These are phyloP conservation scores for Lochmaea crataegi DNA, from an alignment of 2,888 invertebrate species.

Conservation along the genomic window DNA sequence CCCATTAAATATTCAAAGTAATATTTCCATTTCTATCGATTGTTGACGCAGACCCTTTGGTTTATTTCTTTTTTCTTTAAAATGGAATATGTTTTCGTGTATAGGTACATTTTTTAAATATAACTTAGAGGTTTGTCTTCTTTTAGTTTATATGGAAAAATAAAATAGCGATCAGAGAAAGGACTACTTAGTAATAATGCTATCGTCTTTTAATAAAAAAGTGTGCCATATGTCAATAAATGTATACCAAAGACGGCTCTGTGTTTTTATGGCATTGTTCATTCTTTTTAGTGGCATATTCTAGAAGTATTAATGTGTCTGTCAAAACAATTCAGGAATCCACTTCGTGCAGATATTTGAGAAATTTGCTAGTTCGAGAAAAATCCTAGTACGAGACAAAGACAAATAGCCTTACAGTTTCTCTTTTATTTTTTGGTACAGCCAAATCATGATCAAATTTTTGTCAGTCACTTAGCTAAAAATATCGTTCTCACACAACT, in stretches of 20 bases:
- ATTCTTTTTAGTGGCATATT: slow-evolving; percentile 27
- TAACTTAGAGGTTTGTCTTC: too few relatives aligned
- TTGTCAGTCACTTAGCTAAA: slow-evolving; percentile 29
- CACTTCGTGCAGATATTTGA: slow-evolving; percentile 32
- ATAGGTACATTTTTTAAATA: too few relatives aligned
- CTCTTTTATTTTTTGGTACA: slow-evolving; percentile 24
- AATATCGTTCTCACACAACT: slow-evolving; percentile 23
- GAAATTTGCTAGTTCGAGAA: slow-evolving; percentile 25
- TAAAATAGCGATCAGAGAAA: too few relatives aligned
- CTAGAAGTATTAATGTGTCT: slow-evolving; percentile 31
- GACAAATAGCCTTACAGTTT: slow-evolving; percentile 23
- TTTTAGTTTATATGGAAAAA: too few relatives aligned
- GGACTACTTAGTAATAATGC: too few relatives aligned
- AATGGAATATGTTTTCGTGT: too few relatives aligned
- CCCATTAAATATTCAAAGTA: too few relatives aligned
- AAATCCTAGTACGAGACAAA: slow-evolving; percentile 25
- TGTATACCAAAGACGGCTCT: not conserved
- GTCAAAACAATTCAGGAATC: slow-evolving; percentile 31
- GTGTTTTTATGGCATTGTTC: slow-evolving; percentile 23
- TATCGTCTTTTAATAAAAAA: not conserved
- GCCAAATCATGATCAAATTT: slow-evolving; percentile 22
- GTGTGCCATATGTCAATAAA: not conserved
- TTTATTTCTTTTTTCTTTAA: too few relatives aligned
- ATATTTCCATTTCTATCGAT: too few relatives aligned
- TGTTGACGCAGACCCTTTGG: too few relatives aligned